Percentiles rank a stretch among this genome's conserved stretches.
Evolutionary conservation across 2,113 vertebrate species (phyloP).

Genomic region (Bucco capensis): DNA sequence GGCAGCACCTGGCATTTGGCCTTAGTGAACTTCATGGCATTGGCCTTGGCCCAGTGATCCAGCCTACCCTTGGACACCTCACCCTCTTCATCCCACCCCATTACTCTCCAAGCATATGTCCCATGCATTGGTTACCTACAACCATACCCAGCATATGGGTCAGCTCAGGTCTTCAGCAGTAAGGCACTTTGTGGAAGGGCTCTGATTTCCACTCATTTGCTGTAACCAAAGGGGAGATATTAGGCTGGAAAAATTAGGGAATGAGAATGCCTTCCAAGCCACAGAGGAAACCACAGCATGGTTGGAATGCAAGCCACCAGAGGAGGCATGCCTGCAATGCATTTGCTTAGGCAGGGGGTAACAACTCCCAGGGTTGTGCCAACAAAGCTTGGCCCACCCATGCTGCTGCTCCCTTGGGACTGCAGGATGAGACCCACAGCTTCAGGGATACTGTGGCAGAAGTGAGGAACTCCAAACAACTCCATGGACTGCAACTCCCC

Average conservation of each 20-base stretch:
- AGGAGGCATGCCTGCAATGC: background rate
- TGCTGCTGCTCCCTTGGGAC: background rate
- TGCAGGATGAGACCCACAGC: background rate
- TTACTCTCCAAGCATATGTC: background rate
- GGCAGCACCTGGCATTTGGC: too few relatives aligned
- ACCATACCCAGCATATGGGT: background rate
- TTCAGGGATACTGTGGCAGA: background rate
- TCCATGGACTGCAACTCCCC: background rate
- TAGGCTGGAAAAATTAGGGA: background rate
- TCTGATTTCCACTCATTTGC: background rate
- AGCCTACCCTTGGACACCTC: too few relatives aligned
- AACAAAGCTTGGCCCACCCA: background rate
- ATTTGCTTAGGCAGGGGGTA: background rate
- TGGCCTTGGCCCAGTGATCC: too few relatives aligned
- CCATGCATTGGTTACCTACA: background rate
- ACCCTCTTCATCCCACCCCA: background rate
- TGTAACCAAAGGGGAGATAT: background rate
- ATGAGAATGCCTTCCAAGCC: background rate
- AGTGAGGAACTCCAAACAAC: background rate
- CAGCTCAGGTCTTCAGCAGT: background rate
- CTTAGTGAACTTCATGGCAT: too few relatives aligned
- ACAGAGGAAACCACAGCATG: slow-evolving; percentile 5
- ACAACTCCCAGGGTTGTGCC: background rate
- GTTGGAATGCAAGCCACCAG: background rate
- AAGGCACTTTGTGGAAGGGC: background rate